A percentile compares a stretch with the other conserved stretches of the same genome.
These are phyloP conservation scores for Timandra comae DNA, from an alignment of 2,888 invertebrate genomes.

Conservation along the genomic window DNA sequence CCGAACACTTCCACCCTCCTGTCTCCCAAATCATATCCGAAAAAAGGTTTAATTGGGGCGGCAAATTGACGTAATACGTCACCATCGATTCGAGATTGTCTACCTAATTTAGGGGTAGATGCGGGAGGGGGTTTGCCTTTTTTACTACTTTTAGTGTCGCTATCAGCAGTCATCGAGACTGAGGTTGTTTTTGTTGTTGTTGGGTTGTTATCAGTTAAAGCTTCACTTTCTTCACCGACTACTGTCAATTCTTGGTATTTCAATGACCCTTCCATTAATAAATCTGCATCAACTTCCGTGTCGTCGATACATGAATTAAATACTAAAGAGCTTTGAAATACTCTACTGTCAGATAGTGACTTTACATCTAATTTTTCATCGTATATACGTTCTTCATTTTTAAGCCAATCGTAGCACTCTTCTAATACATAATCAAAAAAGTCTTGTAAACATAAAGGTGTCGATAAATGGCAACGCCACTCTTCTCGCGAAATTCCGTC, in stretches of 20 bases:
- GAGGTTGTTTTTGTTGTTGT: conserved; percentile 26
- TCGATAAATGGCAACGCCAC: conserved; percentile 65
- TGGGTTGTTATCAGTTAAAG: conserved; percentile 15
- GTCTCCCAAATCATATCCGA: conserved; percentile 58
- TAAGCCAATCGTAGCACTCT: conserved; percentile 69
- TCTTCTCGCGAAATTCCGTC: conserved; percentile 57
- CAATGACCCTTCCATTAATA: conserved; percentile 62
- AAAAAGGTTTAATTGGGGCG: conserved; percentile 49
- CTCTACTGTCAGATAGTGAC: conserved; percentile 37
- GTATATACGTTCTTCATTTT: conserved; percentile 53
- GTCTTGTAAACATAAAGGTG: conserved; percentile 71
- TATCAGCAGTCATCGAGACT: conserved; percentile 26
- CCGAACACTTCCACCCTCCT: conserved; percentile 65
- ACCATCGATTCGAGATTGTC: conserved; percentile 21
- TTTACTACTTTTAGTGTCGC: conserved; percentile 38
- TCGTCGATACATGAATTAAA: conserved; percentile 45
- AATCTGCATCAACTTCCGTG: conserved; percentile 44
- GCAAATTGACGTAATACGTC: too few species aligned
- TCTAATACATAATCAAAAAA: conserved; percentile 71
- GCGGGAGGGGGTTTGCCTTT: conserved; percentile 34
- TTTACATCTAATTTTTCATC: conserved; percentile 36
- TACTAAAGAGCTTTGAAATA: conserved; percentile 32
- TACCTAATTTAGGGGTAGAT: conserved; percentile 31
- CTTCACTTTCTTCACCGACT: conserved; percentile 27
- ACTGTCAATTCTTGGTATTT: conserved; percentile 47